Evolutionary conservation across 2,888 invertebrate genomes (phyloP).

Genomic region (Brachycybe producta): DNA sequence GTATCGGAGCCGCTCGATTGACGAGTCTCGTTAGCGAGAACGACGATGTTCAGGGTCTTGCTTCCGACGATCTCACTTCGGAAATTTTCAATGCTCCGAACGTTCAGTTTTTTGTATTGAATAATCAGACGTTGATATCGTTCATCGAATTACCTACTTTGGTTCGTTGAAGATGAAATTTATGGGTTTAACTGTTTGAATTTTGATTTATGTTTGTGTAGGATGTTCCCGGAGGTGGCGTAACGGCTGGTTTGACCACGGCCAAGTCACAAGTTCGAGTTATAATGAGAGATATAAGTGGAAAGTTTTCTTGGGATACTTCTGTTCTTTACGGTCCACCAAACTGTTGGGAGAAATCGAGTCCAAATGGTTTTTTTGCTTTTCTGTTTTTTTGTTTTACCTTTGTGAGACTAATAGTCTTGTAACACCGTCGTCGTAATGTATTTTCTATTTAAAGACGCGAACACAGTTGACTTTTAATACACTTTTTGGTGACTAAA

Average conservation of each 20-base stretch:
- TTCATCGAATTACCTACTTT: conserved; percentile 77
- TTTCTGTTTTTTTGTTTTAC: too few species aligned
- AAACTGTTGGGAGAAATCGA: not conserved
- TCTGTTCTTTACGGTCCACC: conserved; percentile 58
- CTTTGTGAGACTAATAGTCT: too few species aligned
- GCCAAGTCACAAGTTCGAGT: conserved; percentile 73
- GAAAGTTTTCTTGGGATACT: conserved; percentile 93
- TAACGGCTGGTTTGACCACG: conserved; percentile 60
- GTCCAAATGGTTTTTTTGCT: not conserved
- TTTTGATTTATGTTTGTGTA: conserved; percentile 15
- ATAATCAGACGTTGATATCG: conserved; percentile 63
- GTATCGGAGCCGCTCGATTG: conserved; percentile 71
- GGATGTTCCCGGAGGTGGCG: conserved; percentile 63
- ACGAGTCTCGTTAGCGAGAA: conserved; percentile 84
- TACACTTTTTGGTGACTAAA: too few species aligned
- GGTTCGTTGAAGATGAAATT: conserved; percentile 29
- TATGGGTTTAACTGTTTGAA: too few species aligned
- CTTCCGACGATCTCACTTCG: conserved; percentile 58
- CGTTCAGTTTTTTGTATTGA: conserved; percentile 71
- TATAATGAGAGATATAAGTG: conserved; percentile 74
- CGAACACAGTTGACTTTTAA: too few species aligned
- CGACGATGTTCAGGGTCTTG: conserved; percentile 66
- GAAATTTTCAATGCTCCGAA: conserved; percentile 73
- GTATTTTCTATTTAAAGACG: too few species aligned
- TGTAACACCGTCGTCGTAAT: too few species aligned